Evolutionary conservation across 2,797 vertebrate species (phyloP), one percentile per base, ranked within the genome.

Genomic region (Halcyon leucocephala): DNA sequence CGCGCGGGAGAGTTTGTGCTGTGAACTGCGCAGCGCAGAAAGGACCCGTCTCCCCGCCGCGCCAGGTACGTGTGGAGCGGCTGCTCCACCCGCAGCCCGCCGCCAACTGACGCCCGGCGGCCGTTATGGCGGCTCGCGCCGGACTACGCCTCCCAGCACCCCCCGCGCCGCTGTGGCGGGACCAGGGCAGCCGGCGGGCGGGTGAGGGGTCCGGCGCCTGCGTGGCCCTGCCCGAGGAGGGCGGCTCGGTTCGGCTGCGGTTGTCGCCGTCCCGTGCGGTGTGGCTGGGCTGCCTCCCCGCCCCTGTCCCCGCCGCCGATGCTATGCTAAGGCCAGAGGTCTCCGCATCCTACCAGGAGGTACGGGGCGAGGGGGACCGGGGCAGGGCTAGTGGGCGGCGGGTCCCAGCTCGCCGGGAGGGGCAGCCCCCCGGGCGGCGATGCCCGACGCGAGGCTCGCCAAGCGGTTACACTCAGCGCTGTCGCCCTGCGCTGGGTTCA

Each of bases 341-440:
- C 24, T 96, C 98, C 83, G 97, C 97, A 48, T 98, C 98, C 67
- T 99, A 99, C 97, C 98, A 98, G 91, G 98, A 99, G 99, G 99
- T 99, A 98, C 44, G 39, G 25, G 39, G 13, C 2, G 31, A 24
- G 48, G 13, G 20, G 15, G 14, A 14, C 1, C 15, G 35, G 78
- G 49, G 52, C 12, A 8, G 72, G 46, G 77, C 28, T 9, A 26
- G 35, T 1, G 65, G n/a, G 31, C 42, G 11, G 62, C 7, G 48
- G 28, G 20, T 8, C 58, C 21, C 9, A 5, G 46, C 55, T 48
- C 12, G 18, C 28, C 16, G 17, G 25, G 29, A 26, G 29, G n/a
- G n/a, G 20, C 66, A 24, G 25, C 11, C 4, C 8, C 39, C 33
- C 20, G 16, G 46, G 29, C 18, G 29, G 52, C 10, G 31, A 2